Evolutionary conservation across 2,888 invertebrate genomes (phyloP), one percentile per base, ranked within the genome.

Genomic region (Ophion obscuratus): DNA sequence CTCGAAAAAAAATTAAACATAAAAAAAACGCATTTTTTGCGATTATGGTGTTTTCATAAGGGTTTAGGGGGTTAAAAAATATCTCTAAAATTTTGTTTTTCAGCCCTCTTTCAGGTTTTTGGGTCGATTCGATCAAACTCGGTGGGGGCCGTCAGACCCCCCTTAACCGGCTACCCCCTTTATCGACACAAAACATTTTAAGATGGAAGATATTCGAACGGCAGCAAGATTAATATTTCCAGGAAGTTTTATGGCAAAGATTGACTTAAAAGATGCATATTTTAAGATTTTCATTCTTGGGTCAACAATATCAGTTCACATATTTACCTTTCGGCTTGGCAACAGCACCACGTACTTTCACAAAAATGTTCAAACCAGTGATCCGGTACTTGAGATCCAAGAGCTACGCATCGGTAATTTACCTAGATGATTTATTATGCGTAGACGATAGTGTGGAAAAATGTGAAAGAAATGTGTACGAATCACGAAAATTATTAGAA

Each of bases 211-310:
- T 70, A 76, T 62, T 24, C 57, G 81, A 77, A 73, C 36, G 71
- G 36, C 67, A 20, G 31, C 68, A 64, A 75, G 47, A 27, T 1
- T 76, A 68, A 14, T 75, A 2, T 64, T 47, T 31, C 62, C 64
- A 40, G 44, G 24, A 36, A 53, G 5, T 17, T 17, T 31, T 53
- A 70, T 53, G 66, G 86, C 77, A 61, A 68, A 9, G 68, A 70
- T 86, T n/a, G 87, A 88, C 36, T 67, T 87, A 5, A 73, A 83
- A 59, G 88, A 88, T 24, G 86, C 89, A 0, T 88, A 87, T n/a
- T 70, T 31, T 87, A 11, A 59, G 47, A 47, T 47, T 47, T 4
- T 9, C 11, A 14, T 47, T 47, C 14, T 4, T 4, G 14, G 47
- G 14, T 2, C 47, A 47, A 14, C 14, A 3, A 10, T 47, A 14